A percentile compares a stretch with the other conserved stretches of the same genome.
Evolutionary conservation across 2,888 invertebrate genomes (phyloP).

Genomic region (Auanema freiburgensis): DNA sequence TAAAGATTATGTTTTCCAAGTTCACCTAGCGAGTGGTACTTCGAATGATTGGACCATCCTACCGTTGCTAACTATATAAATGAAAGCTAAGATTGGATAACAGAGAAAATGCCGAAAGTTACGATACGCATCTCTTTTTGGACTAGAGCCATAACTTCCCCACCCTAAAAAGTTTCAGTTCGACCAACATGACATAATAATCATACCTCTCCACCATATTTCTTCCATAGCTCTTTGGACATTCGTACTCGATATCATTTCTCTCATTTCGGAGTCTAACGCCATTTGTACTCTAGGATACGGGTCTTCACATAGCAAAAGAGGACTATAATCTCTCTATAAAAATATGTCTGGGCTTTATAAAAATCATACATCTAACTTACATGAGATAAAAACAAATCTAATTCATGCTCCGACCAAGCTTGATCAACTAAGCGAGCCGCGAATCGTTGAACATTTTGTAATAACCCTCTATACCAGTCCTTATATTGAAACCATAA

Average conservation of each 20-base stretch:
- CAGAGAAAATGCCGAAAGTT: slow-evolving; percentile 30
- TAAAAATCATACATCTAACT: slow-evolving; percentile 1
- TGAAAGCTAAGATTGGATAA: slow-evolving; percentile 36
- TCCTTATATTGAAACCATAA: background rate
- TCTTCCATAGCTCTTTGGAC: slow-evolving; percentile 33
- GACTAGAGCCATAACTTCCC: slow-evolving; percentile 37
- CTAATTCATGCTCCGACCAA: slow-evolving; percentile 47
- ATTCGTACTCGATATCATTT: slow-evolving; percentile 35
- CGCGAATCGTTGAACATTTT: slow-evolving; percentile 42
- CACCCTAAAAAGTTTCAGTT: slow-evolving; percentile 26
- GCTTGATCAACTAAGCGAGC: slow-evolving; percentile 41
- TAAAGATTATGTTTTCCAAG: no score
- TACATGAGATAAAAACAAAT: slow-evolving; percentile 28
- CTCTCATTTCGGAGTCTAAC: slow-evolving; percentile 42
- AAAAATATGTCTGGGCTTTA: no score
- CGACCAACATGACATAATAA: background rate
- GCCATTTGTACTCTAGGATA: slow-evolving; percentile 51
- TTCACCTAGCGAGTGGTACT: slow-evolving; percentile 38
- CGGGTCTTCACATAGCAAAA: slow-evolving; percentile 20
- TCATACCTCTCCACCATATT: slow-evolving; percentile 33
- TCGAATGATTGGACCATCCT: slow-evolving; percentile 27
- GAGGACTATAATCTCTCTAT: slow-evolving; percentile 34
- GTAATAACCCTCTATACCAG: slow-evolving; percentile 21
- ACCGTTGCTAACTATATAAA: slow-evolving; percentile 27
- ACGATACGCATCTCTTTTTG: slow-evolving; percentile 26